Conservation (phyloP, 1,140 invertebrate species). For the Macrobrachium rosenbergii region DNA sequence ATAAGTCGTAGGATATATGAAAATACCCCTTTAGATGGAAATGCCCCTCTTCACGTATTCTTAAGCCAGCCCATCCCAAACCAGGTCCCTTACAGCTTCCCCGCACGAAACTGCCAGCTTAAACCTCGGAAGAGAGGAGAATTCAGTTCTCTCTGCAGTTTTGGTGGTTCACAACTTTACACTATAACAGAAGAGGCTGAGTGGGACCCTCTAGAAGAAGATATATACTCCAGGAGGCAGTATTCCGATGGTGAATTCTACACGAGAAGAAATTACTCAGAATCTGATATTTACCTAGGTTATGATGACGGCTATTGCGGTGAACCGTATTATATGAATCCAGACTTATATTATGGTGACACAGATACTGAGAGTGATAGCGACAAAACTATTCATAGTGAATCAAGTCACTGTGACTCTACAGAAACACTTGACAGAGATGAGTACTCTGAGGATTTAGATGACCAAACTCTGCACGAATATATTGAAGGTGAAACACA, state of each 20-base stretch:
- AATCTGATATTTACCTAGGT: conserved; percentile 36
- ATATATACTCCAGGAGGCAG: conserved; percentile 23
- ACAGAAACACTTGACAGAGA: conserved; percentile 44
- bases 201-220: conserved; percentile 21
- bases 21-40: conserved; percentile 25
- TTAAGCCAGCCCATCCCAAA: conserved; percentile 40
- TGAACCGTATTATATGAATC: not conserved
- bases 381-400: conserved; percentile 28
- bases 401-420: not conserved
- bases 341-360: conserved; percentile 46
- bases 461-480: not conserved
- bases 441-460: not conserved
- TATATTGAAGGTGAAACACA: not conserved
- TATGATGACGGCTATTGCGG: not conserved
- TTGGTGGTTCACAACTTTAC: conserved; percentile 39
- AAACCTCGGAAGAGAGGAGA: conserved; percentile 33
- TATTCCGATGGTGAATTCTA: too few relatives aligned
- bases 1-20: not conserved
- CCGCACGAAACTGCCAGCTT: not conserved
- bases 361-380: conserved; percentile 21
- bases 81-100: not conserved
- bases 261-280: conserved; percentile 26
- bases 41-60: conserved; percentile 38
- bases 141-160: conserved; percentile 45
- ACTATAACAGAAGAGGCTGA: conserved; percentile 51